These are phyloP conservation scores for Drosophila repletoides DNA, from an alignment of 1,140 invertebrate species.

Conservation along the genomic window DNA sequence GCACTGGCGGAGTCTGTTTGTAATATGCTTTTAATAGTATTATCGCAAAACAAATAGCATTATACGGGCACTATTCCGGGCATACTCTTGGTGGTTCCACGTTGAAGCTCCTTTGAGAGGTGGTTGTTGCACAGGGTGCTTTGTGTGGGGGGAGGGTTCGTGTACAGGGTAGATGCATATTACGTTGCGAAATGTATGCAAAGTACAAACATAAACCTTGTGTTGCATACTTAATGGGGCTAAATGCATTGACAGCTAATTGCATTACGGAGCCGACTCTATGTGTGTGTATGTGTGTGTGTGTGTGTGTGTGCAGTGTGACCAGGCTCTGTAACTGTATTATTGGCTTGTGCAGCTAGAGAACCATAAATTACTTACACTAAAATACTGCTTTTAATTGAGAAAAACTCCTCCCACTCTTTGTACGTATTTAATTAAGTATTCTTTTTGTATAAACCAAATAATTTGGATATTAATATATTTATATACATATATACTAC, in stretches of 20 bases:
- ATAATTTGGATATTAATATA: not conserved
- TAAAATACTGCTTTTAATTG: not conserved
- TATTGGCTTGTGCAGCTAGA: slow-evolving; percentile 18
- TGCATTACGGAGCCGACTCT: slow-evolving; percentile 52
- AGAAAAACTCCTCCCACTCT: no score
- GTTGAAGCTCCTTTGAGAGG: no score
- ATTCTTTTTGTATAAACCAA: slow-evolving; percentile 9
- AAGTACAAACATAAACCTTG: slow-evolving; percentile 73
- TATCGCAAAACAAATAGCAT: slow-evolving; percentile 44
- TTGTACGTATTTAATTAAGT: no score
- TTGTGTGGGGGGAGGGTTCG: not conserved
- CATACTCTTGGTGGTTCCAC: no score
- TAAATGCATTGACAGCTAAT: slow-evolving; percentile 71
- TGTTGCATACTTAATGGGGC: slow-evolving; percentile 76
- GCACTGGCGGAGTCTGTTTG: not conserved
- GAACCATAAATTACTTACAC: no score
- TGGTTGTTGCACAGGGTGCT: no score
- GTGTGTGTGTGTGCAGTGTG: slow-evolving; percentile 18
- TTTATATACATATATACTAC: slow-evolving; percentile 11
- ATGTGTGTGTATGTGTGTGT: not conserved
- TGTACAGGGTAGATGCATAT: slow-evolving; percentile 25
- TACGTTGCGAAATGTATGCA: slow-evolving; percentile 71
- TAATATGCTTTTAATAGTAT: slow-evolving; percentile 75
- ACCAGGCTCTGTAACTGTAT: slow-evolving; percentile 15
- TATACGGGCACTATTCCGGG: no score